Conservation (phyloP, 37 sponge, comb jelly and placozoan genomes). For the Spongilla lacustris region DNA sequence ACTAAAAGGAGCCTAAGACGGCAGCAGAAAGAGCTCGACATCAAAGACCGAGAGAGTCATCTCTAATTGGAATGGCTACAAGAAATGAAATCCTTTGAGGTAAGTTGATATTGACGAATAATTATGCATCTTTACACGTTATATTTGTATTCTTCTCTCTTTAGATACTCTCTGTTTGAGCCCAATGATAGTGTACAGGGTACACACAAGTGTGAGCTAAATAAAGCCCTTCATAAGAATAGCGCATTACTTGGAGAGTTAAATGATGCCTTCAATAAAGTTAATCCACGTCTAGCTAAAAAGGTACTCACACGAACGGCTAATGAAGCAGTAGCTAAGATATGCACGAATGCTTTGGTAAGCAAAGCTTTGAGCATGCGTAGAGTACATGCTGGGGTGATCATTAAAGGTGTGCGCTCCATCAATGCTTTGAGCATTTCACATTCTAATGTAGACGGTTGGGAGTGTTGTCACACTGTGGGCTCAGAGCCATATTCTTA, state of each 20-base stretch:
- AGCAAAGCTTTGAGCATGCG: neutral
- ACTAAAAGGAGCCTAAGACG: too few species aligned
- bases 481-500: slow-evolving; percentile 25
- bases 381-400: slow-evolving; percentile 3
- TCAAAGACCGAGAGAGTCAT: too few species aligned
- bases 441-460: neutral
- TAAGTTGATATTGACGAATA: too few species aligned
- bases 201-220: neutral
- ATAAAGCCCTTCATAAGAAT: neutral
- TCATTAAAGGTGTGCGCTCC: neutral
- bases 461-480: slow-evolving; percentile 10
- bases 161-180: neutral
- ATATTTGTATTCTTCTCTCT: neutral
- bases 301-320: neutral
- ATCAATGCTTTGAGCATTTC: slow-evolving; percentile 7
- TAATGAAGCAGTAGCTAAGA: neutral
- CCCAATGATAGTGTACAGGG: neutral
- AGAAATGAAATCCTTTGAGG: too few species aligned
- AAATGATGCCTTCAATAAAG: neutral
- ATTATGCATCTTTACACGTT: too few species aligned
- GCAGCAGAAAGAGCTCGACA: too few species aligned
- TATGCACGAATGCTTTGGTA: neutral
- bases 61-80: too few species aligned
- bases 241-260: neutral
- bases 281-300: neutral